Conservation (phyloP, 1,140 invertebrate species). For the Oncopeltus fasciatus region DNA sequence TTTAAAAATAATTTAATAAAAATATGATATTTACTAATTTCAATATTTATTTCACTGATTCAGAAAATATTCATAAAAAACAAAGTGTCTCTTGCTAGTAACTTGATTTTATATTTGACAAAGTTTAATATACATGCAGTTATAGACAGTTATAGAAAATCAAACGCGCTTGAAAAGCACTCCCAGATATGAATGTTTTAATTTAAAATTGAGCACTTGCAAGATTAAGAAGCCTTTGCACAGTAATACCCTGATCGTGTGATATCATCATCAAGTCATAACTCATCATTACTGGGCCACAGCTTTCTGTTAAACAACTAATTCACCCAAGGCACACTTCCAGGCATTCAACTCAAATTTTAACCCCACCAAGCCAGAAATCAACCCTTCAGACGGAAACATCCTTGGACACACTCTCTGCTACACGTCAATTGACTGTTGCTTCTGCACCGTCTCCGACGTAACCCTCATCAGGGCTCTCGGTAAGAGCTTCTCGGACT, state of each 20-base stretch:
- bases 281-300: neutral
- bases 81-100: neutral
- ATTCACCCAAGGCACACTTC: neutral
- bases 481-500: constrained; percentile 45
- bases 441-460: constrained; percentile 48
- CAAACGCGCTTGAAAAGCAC: too few species aligned
- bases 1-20: neutral
- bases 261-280: neutral
- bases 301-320: neutral
- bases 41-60: neutral
- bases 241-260: constrained; percentile 2
- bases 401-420: neutral
- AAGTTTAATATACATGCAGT: neutral
- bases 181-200: neutral
- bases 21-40: neutral
- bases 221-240: neutral
- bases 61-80: neutral
- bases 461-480: constrained; percentile 76
- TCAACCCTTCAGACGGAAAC: neutral
- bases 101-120: neutral
- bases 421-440: constrained; percentile 33
- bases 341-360: too few species aligned
- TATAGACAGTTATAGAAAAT: neutral
- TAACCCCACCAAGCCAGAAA: neutral
- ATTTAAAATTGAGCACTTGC: constrained; percentile 2